phyloP scores from a whole-genome alignment of 37 sponge, comb jelly and placozoan genomes.

The Halisarca cf. caerulea region DNA sequence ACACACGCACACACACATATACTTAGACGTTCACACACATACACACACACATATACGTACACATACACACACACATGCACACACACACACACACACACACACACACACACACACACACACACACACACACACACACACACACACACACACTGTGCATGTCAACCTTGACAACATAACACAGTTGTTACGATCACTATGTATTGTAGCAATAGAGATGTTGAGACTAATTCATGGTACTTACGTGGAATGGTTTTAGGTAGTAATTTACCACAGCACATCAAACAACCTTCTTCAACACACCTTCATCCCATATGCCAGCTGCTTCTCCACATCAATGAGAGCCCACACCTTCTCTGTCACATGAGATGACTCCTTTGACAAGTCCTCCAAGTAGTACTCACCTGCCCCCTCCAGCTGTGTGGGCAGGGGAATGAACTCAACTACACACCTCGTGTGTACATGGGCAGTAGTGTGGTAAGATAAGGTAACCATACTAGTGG shows the following conservation, averaged over 20 bases:
- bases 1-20: no score
- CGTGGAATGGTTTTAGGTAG: background rate
- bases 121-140: no score
- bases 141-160: no score
- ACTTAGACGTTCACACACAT: no score
- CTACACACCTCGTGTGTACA: background rate
- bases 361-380: constrained; percentile 36
- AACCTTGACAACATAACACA: no score
- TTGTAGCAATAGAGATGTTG: no score
- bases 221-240: no score
- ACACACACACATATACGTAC: background rate
- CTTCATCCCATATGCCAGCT: constrained; percentile 50
- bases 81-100: background rate
- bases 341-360: constrained; percentile 23
- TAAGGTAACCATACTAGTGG: background rate
- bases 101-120: no score
- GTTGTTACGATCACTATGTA: no score
- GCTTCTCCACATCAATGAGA: constrained; percentile 46
- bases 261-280: no score
- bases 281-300: constrained; percentile 28
- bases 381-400: constrained; percentile 37
- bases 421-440: no score
- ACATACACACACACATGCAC: background rate
- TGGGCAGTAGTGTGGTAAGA: background rate
- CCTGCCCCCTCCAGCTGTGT: constrained; percentile 31